Base-by-base conservation (phyloP, 37 sponge, comb jelly and placozoan species). In the Beroe forskalii region DNA sequence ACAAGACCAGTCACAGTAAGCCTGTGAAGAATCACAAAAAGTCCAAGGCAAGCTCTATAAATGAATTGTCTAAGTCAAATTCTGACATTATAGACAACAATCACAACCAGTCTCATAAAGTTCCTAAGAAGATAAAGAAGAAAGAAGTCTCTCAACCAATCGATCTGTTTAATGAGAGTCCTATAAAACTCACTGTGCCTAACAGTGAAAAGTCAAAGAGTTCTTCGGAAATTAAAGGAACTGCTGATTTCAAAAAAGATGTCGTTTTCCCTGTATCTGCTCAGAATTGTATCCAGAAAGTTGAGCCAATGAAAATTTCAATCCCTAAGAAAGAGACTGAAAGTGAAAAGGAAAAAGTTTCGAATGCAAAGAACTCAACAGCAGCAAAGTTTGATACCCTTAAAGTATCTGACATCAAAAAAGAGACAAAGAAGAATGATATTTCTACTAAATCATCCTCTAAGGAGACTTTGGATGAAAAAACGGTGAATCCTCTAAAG, bases 61-160 rank as follows among this genome's bases (percentile, higher is more conserved):
- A n/a, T n/a, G n/a, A n/a, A n/a, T 30, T 63, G 28, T 28, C 20
- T 4, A 63, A 63, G 25, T 63, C 75, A 8, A n/a, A n/a, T n/a
- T n/a, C n/a, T n/a, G n/a, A n/a, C n/a, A n/a, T n/a, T n/a, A n/a
- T n/a, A n/a, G n/a, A n/a, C n/a, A 23, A 30, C 33, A 72, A 72
- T 32, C 44, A 80, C 40, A 38, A 38, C 8, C 14, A 35, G 28
- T 33, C 25, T 23, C 86, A 17, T 38, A 43, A 40, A 42, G 42
- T 33, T 22, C 55, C 86, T 25, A 80, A 80, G 40, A 80, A 43
- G 27, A 8, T 80, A 1, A 41, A 80, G 30, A 80, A 80, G 55
- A 80, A 80, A 42, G 55, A 44, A 38, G 30, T 22, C 30, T 8
- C 86, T 0, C 28, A 80, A 44, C 30, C 75, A 32, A 72, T 72